phyloP scores from a whole-genome alignment of 1,140 invertebrate genomes.

The Heliconius eleuchia region DNA sequence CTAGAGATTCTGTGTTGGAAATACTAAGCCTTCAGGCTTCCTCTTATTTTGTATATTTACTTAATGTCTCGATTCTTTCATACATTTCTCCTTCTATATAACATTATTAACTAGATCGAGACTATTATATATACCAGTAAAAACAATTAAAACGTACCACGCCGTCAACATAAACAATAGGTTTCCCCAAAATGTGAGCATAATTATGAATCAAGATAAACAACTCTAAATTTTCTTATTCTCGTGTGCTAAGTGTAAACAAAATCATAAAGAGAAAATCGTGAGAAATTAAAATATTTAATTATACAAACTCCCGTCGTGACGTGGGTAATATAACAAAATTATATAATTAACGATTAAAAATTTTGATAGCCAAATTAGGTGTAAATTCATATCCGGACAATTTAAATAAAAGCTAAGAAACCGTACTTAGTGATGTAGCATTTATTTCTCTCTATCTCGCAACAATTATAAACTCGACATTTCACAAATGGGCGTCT shows the following conservation, averaged over 20 bases:
- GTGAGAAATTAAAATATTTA: not conserved
- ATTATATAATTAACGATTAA: conserved; percentile 10
- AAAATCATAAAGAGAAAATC: conserved; percentile 9
- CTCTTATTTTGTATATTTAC: too few species aligned
- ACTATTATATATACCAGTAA: too few species aligned
- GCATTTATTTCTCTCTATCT: conserved; percentile 20
- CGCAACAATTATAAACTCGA: not conserved
- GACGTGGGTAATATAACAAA: not conserved
- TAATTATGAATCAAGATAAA: not conserved
- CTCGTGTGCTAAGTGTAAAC: not conserved
- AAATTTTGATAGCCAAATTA: conserved; percentile 9
- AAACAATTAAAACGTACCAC: not conserved
- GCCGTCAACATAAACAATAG: not conserved
- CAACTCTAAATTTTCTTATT: not conserved
- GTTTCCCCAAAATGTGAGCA: not conserved
- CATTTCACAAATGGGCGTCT: not conserved
- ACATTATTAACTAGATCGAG: too few species aligned
- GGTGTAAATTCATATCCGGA: conserved; percentile 2
- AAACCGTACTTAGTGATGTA: conserved; percentile 1
- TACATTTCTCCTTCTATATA: too few species aligned
- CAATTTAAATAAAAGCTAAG: conserved; percentile 11
- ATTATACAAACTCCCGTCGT: not conserved
- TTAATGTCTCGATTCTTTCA: too few species aligned
- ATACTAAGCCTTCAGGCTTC: too few species aligned
- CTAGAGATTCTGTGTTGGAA: not conserved